These are phyloP conservation scores for Melanerpes aurifrons DNA, from an alignment of 2,113 vertebrate species.

Conservation along the genomic window DNA sequence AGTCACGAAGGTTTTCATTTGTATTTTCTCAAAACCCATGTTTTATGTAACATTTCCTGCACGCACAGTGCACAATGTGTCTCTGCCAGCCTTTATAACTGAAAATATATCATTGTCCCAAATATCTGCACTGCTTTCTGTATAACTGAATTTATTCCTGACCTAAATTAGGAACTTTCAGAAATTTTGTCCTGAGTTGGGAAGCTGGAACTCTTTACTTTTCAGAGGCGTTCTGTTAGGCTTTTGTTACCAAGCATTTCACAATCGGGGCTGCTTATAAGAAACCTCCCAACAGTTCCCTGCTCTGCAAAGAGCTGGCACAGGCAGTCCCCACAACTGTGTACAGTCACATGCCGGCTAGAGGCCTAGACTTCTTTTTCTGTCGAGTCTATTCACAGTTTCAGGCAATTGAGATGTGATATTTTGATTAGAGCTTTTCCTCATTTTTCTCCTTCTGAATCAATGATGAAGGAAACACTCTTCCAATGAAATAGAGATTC, in stretches of 20 bases:
- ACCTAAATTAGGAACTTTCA: background rate
- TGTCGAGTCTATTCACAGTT: conserved; percentile 5
- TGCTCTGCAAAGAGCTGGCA: background rate
- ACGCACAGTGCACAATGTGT: background rate
- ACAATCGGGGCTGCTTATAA: background rate
- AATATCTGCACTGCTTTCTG: background rate
- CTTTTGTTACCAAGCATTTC: background rate
- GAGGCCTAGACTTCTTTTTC: background rate
- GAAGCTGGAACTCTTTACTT: background rate
- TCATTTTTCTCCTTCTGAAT: background rate
- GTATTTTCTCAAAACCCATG: background rate
- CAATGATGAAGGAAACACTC: conserved; percentile 30
- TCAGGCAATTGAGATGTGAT: background rate
- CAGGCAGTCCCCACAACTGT: background rate
- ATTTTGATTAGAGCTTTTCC: conserved; percentile 30
- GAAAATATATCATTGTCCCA: background rate
- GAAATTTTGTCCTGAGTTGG: background rate
- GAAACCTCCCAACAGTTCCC: background rate
- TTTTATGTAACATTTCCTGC: background rate
- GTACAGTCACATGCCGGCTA: background rate
- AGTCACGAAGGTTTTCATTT: background rate
- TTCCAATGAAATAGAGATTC: conserved; percentile 32
- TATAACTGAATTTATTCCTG: background rate
- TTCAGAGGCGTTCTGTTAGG: background rate
- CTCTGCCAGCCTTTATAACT: background rate